Evolutionary conservation across 2,113 vertebrate genomes (phyloP).

Genomic region (Seriola rivoliana): DNA sequence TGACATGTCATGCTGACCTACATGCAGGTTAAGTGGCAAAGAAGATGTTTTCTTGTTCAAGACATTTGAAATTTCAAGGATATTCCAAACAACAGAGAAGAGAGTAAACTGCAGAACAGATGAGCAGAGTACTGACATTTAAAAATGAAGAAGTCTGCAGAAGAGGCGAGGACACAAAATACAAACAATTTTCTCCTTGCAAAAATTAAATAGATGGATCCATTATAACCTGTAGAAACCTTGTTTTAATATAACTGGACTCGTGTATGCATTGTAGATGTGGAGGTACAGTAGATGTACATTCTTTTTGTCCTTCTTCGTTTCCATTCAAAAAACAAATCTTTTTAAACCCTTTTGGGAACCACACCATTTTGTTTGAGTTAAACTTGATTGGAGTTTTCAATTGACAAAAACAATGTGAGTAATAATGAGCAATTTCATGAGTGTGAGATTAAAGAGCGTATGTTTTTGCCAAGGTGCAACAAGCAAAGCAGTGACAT

Average conservation of each 20-base stretch:
- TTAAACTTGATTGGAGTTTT: not conserved
- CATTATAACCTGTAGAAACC: not conserved
- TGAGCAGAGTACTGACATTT: not conserved
- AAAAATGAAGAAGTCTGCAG: not conserved
- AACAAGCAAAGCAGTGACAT: too few species aligned
- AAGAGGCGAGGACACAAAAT: not conserved
- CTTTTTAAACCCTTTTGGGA: too few species aligned
- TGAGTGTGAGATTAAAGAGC: too few species aligned
- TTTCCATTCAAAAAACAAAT: too few species aligned
- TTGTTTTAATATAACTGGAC: not conserved
- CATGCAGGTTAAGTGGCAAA: not conserved
- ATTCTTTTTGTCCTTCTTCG: too few species aligned
- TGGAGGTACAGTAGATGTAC: not conserved
- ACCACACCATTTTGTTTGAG: too few species aligned
- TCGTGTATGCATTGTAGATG: too few species aligned
- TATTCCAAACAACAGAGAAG: not conserved
- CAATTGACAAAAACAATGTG: not conserved
- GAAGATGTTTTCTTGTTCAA: not conserved
- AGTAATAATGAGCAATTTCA: not conserved
- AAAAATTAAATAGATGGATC: not conserved
- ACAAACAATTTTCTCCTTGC: not conserved
- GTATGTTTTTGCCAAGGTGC: too few species aligned
- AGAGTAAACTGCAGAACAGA: not conserved
- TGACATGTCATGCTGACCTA: constrained; percentile 18
- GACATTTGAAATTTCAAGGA: not conserved